A percentile compares a stretch with the other conserved stretches of the same genome.
phyloP scores from a whole-genome alignment of 2,113 vertebrate species.

The Aphelocoma coerulescens region DNA sequence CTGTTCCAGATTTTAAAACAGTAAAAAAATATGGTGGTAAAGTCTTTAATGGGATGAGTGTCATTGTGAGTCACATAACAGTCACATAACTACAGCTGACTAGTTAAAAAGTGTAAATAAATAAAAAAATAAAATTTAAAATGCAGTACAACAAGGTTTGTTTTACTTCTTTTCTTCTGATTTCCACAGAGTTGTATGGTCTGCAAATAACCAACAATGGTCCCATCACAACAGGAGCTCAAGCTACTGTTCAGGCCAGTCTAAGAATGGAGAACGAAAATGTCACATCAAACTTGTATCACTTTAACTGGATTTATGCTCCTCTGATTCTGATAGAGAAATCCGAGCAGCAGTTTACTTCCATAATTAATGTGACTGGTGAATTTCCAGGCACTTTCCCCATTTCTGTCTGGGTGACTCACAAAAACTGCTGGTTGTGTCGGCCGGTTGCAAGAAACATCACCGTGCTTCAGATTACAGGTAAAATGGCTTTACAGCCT shows the following conservation, averaged over 20 bases:
- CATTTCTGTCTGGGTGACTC: conserved; percentile 71
- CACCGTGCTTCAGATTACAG: conserved; percentile 63
- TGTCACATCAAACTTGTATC: not conserved
- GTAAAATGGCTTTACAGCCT: conserved; percentile 25
- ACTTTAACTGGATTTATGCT: conserved; percentile 72
- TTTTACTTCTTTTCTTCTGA: not conserved
- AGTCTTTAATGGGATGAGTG: not conserved
- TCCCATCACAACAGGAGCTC: conserved; percentile 67
- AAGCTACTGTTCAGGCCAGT: conserved; percentile 55
- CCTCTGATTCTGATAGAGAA: conserved; percentile 67
- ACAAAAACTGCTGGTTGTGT: conserved; percentile 60
- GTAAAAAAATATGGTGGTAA: not conserved
- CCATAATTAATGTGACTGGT: conserved; percentile 7
- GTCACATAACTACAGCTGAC: not conserved
- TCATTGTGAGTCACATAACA: not conserved
- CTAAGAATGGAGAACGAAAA: conserved; percentile 27
- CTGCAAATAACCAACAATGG: conserved; percentile 65
- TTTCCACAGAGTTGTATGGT: conserved; percentile 17
- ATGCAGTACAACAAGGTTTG: not conserved
- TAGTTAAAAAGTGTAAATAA: not conserved
- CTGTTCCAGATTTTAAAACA: not conserved
- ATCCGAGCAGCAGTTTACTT: conserved; percentile 6
- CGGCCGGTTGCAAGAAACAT: conserved; percentile 44
- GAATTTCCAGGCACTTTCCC: conserved; percentile 58
- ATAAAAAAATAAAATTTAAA: not conserved